Percentiles rank a stretch among this genome's conserved stretches.
Evolutionary conservation across 2,113 vertebrate species (phyloP).

Genomic region (Ophthalmolycus amberensis): DNA sequence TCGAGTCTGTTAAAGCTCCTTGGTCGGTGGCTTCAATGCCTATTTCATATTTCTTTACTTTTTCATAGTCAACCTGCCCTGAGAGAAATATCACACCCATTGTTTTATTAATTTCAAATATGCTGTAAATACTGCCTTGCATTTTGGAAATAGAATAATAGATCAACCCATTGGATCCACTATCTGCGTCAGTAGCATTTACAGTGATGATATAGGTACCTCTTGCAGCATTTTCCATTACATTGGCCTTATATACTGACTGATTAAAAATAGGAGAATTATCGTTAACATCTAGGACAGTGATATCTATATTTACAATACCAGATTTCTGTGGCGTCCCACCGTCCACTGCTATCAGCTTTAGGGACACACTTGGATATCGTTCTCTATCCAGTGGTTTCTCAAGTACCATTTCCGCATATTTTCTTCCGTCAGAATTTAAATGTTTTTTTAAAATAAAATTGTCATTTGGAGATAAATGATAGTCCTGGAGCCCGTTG

Average conservation of each 20-base stretch:
- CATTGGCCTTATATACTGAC: constrained; percentile 70
- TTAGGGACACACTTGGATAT: constrained; percentile 60
- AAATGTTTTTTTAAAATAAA: neutral
- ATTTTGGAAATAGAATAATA: constrained; percentile 44
- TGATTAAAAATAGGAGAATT: constrained; percentile 64
- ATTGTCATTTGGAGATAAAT: constrained; percentile 13
- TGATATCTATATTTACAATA: constrained; percentile 73
- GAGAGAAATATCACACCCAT: constrained; percentile 6
- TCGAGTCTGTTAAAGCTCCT: constrained; percentile 57
- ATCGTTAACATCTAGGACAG: constrained; percentile 70
- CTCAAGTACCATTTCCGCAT: constrained; percentile 82
- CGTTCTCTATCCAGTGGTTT: constrained; percentile 77
- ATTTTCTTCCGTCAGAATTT: constrained; percentile 73
- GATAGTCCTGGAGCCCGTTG: constrained; percentile 32
- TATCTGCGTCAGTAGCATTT: constrained; percentile 81
- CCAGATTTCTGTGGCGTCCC: constrained; percentile 79
- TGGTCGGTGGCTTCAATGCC: constrained; percentile 67
- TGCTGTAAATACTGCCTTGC: neutral
- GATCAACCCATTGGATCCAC: constrained; percentile 68
- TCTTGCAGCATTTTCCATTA: constrained; percentile 75
- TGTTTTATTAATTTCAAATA: constrained; percentile 18
- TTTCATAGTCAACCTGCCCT: constrained; percentile 55
- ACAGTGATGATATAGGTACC: constrained; percentile 74
- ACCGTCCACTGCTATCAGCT: constrained; percentile 76
- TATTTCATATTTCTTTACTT: constrained; percentile 30